These are phyloP conservation scores for Margarornis squamiger DNA, from an alignment of 2,797 vertebrate genomes.

Conservation along the genomic window DNA sequence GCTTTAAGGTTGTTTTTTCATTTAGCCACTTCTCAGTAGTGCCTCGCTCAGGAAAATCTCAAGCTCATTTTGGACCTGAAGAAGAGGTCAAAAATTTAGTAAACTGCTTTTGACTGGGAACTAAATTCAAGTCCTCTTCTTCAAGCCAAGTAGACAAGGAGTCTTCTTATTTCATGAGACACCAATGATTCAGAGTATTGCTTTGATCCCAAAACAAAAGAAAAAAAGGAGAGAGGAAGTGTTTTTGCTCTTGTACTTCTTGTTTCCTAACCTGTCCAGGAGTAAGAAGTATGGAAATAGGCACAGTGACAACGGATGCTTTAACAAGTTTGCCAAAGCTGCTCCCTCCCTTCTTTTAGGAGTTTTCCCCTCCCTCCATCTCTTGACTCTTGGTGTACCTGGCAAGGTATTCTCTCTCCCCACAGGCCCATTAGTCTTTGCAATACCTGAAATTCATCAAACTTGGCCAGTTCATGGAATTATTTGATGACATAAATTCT, in stretches of 20 bases:
- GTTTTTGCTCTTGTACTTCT: background rate
- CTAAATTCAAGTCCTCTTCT: background rate
- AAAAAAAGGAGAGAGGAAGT: background rate
- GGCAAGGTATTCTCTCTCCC: background rate
- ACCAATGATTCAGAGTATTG: background rate
- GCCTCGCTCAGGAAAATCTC: background rate
- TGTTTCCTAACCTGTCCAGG: background rate
- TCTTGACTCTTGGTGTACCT: background rate
- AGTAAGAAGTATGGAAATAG: background rate
- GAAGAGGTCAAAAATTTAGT: background rate
- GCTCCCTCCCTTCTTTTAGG: background rate
- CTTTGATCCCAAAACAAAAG: background rate
- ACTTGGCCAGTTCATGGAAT: background rate
- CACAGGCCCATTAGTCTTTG: background rate
- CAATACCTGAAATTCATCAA: slow-evolving; percentile 20
- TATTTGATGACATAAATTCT: background rate
- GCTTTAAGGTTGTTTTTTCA: background rate
- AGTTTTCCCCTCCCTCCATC: background rate
- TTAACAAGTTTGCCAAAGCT: background rate
- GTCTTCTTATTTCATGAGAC: background rate
- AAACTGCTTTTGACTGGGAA: background rate
- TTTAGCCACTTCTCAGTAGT: background rate
- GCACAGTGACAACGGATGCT: background rate
- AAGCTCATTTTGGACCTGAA: background rate
- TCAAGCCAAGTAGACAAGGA: background rate